Conservation (phyloP, 2,888 invertebrate genomes). For the Andrena chrysosceles region DNA sequence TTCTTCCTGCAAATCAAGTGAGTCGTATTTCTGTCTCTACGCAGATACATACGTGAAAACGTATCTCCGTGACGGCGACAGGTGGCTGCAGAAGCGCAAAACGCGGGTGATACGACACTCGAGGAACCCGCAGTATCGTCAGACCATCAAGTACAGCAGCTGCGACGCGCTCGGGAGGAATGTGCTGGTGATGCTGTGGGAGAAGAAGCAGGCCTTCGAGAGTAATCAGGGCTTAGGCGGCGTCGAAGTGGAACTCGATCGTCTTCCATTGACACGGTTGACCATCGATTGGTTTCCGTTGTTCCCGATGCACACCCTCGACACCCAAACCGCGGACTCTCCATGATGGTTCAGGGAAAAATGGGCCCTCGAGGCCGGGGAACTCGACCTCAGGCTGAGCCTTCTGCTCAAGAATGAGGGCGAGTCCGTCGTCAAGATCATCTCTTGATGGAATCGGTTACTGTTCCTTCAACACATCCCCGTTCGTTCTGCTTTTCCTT, state of each 20-base stretch:
- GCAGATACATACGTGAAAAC: conserved; percentile 97
- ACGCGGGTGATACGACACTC: conserved; percentile 93
- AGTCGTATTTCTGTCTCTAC: conserved; percentile 26
- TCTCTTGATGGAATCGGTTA: conserved; percentile 78
- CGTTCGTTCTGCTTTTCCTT: neutral
- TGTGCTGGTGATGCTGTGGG: conserved; percentile 96
- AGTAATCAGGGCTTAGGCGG: conserved; percentile 93
- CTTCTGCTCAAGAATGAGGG: conserved; percentile 82
- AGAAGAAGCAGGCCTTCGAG: conserved; percentile 94
- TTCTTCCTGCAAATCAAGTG: neutral
- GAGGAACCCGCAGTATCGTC: conserved; percentile 94
- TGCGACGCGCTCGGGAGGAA: conserved; percentile 92
- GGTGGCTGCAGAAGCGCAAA: conserved; percentile 96
- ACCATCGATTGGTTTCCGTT: conserved; percentile 96
- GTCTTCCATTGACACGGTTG: conserved; percentile 91
- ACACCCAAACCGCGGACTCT: conserved; percentile 88
- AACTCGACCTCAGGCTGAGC: conserved; percentile 82
- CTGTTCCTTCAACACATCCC: conserved; percentile 7
- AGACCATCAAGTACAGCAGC: conserved; percentile 92
- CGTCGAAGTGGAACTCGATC: conserved; percentile 93
- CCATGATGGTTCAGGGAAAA: conserved; percentile 85
- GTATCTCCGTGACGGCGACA: conserved; percentile 94
- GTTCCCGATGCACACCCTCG: conserved; percentile 94
- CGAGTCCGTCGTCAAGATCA: conserved; percentile 82
- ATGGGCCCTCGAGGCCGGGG: conserved; percentile 84